Conservation (phyloP, 35 echinoderm and acorn worm species). For the Heliocidaris erythrogramma region DNA sequence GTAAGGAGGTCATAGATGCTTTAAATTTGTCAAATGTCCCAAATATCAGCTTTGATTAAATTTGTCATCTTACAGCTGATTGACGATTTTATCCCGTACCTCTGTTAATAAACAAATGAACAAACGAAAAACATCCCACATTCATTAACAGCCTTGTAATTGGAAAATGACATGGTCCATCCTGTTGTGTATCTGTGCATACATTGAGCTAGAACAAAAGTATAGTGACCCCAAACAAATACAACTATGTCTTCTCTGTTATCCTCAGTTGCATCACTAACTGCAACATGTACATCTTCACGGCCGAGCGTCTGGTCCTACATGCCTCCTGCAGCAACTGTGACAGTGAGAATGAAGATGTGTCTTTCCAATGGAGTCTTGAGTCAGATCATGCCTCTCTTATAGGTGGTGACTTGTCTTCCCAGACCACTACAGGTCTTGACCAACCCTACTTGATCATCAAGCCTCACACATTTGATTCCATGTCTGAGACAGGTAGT, state of each 20-base stretch:
- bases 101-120: too few species aligned
- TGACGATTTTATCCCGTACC: too few species aligned
- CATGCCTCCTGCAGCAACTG: constrained; percentile 49
- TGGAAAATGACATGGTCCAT: too few species aligned
- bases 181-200: too few species aligned
- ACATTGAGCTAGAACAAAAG: too few species aligned
- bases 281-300: constrained; percentile 55
- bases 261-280: constrained; percentile 68
- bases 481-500: not conserved
- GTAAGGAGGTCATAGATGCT: not conserved
- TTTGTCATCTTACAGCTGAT: too few species aligned
- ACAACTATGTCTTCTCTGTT: not conserved
- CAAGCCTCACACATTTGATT: constrained; percentile 44
- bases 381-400: not conserved
- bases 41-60: not conserved
- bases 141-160: too few species aligned
- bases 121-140: too few species aligned
- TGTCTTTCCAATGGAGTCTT: constrained; percentile 56
- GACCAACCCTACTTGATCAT: constrained; percentile 59
- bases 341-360: not conserved
- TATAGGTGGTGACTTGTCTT: constrained; percentile 37
- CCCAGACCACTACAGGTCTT: constrained; percentile 56
- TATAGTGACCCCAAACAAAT: too few species aligned
- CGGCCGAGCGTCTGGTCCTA: constrained; percentile 54
- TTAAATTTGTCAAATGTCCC: not conserved